Base-by-base conservation (phyloP, 2,888 invertebrate genomes). In the Aleiodes alternator region DNA sequence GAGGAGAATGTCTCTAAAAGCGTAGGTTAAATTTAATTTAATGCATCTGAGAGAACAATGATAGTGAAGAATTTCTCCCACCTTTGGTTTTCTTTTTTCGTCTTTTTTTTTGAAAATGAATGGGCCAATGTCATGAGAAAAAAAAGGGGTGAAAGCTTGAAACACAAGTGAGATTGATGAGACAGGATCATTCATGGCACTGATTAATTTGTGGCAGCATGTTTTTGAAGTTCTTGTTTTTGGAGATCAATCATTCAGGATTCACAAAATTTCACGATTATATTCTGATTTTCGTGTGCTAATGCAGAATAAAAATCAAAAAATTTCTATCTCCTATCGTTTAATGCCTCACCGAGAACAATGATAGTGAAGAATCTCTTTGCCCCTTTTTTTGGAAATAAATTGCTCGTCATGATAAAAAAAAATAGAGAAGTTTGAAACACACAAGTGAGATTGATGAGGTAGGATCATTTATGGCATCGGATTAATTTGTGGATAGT, bases 111-210 rank as follows among this genome's bases (percentile, higher is more conserved):
- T 38, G 38, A 4, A 38, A 43, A 43, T 43, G 3, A 43, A 43
- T 43, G 3, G 43, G 43, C 11, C 7, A 8, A 43, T 43, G 43
- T 8, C 43, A 43, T 43, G 11, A 7, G 9, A 43, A 43, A 23
- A 61, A 34, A 12, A 29, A 48, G 56, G n/a, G 55, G 16, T 48
- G 69, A 71, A 74, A 75, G 70, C 70, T 75, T 75, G 64, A 66
- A 75, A 71, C 55, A 71, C 71, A 71, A 70, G 61, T 71, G 71
- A 75, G 75, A 75, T 71, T 61, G 71, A 75, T 75, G 75, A 75
- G 70, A 56, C 23, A 12, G 75, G 70, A 75, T 75, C 75, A 75
- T 56, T 74, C 59, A 69, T 75, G 57, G 64, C 48, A 38, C 43
- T 70, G 66, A 75, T 75, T 75, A 75, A 75, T 75, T 75, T 75